A percentile compares a stretch with the other conserved stretches of the same genome.
Conservation (phyloP, 2,888 invertebrate genomes). For the Danaus chrysippus region DNA sequence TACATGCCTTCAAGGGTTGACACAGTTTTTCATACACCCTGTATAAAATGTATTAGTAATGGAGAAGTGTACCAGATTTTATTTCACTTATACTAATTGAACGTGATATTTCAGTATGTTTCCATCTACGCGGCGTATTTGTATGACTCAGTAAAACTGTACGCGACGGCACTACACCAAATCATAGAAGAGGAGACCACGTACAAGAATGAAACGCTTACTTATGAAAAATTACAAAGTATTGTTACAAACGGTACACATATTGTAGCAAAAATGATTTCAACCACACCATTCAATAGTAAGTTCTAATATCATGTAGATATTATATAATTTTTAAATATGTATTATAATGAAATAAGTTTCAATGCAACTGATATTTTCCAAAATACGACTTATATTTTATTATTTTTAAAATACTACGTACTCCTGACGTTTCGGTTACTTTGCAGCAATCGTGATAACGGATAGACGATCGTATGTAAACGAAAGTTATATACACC, state of each 20-base stretch:
- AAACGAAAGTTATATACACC: too few relatives aligned
- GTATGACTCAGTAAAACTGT: constrained; percentile 95
- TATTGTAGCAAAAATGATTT: constrained; percentile 92
- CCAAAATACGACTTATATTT: too few relatives aligned
- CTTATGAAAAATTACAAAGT: constrained; percentile 81
- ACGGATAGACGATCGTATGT: too few relatives aligned
- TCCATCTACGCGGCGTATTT: constrained; percentile 95
- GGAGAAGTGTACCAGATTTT: neutral
- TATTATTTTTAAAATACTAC: too few relatives aligned
- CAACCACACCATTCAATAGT: constrained; percentile 92
- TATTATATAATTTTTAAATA: too few relatives aligned
- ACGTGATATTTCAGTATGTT: constrained; percentile 82
- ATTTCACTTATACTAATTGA: neutral
- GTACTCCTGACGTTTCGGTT: too few relatives aligned
- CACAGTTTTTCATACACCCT: too few relatives aligned
- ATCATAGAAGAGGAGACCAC: constrained; percentile 79
- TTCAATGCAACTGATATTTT: too few relatives aligned
- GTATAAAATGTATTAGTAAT: neutral
- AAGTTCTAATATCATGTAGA: constrained; percentile 56
- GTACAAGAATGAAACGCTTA: constrained; percentile 64
- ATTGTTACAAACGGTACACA: constrained; percentile 91
- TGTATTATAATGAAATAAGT: too few relatives aligned
- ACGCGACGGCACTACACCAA: constrained; percentile 90
- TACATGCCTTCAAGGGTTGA: too few relatives aligned
- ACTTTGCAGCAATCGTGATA: too few relatives aligned